Percentiles rank a stretch among this genome's conserved stretches.
These are phyloP conservation scores for Leucoraja ocellata DNA, from an alignment of 2,797 vertebrate genomes.

Conservation along the genomic window DNA sequence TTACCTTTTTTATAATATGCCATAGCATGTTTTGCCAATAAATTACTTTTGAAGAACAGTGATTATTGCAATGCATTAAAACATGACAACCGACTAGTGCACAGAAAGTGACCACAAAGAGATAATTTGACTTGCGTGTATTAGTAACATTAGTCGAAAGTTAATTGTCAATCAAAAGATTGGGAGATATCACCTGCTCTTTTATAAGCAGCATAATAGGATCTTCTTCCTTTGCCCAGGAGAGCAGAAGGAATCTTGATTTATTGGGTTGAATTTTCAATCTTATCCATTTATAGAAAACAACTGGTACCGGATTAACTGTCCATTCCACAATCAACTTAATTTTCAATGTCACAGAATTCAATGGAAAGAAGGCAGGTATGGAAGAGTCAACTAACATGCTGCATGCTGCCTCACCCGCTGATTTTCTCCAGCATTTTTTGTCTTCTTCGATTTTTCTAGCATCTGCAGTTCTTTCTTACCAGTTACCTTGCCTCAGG, in stretches of 20 bases:
- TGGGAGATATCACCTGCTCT: too few relatives aligned
- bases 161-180: neutral
- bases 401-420: neutral
- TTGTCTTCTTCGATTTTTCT: too few relatives aligned
- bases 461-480: too few relatives aligned
- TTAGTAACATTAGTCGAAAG: neutral
- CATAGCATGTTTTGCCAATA: neutral
- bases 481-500: too few relatives aligned
- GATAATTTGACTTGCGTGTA: neutral
- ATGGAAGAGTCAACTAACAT: neutral
- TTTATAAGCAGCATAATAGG: neutral
- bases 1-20: neutral
- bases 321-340: neutral
- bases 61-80: neutral
- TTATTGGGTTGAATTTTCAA: neutral
- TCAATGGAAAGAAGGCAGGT: neutral
- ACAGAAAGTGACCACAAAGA: neutral
- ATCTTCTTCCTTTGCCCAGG: neutral
- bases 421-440: too few relatives aligned
- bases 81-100: neutral
- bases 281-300: neutral
- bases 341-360: neutral
- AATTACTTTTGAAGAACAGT: neutral
- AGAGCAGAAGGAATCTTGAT: neutral
- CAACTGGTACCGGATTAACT: neutral